Percentiles rank a stretch among this genome's conserved stretches.
Evolutionary conservation across 2,888 invertebrate species (phyloP).

Genomic region (Macrophya annulata): DNA sequence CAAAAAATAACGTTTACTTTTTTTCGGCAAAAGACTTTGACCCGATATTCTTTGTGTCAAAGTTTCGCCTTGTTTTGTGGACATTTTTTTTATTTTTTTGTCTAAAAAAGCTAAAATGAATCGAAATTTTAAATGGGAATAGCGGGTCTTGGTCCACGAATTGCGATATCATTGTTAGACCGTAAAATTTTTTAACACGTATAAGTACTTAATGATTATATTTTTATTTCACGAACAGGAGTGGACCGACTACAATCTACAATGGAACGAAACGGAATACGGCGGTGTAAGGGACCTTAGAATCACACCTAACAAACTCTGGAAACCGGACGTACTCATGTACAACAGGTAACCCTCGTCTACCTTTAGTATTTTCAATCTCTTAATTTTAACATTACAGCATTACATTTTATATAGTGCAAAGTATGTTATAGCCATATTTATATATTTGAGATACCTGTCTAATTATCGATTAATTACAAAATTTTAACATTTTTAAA

Average conservation of each 20-base stretch:
- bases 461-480: background rate
- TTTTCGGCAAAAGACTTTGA: constrained; percentile 53
- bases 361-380: constrained; percentile 20
- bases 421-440: constrained; percentile 5
- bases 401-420: constrained; percentile 29
- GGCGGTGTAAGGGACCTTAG: constrained; percentile 96
- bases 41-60: background rate
- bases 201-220: constrained; percentile 57
- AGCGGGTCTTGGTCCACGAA: no score
- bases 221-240: constrained; percentile 85
- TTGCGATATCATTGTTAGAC: background rate
- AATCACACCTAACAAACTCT: constrained; percentile 96
- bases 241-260: constrained; percentile 98
- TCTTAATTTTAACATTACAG: background rate
- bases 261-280: constrained; percentile 98
- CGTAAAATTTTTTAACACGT: background rate
- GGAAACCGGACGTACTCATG: constrained; percentile 99
- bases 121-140: background rate
- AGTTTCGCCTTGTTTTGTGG: background rate
- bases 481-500: background rate
- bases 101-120: background rate
- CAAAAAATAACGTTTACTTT: background rate
- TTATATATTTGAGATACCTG: constrained; percentile 23
- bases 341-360: constrained; percentile 94
- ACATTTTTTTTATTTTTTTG: background rate